Evolutionary conservation across 2,797 vertebrate genomes (phyloP).

Genomic region (Platalea minor): DNA sequence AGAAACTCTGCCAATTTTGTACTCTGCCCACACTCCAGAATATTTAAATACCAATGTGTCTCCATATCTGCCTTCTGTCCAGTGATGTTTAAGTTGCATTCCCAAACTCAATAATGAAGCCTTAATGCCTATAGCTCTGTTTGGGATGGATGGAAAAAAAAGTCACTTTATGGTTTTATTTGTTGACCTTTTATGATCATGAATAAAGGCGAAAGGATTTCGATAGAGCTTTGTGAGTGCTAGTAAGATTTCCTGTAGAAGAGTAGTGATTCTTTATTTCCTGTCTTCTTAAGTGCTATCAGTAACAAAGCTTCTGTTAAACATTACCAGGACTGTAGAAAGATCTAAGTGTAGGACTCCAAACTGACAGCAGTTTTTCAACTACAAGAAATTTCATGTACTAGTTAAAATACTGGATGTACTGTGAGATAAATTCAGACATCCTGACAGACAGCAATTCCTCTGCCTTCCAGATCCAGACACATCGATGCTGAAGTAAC

Average conservation of each 20-base stretch:
- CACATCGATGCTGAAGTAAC: background rate
- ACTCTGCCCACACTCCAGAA: background rate
- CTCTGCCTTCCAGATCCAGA: background rate
- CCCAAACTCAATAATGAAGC: background rate
- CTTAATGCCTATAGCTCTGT: background rate
- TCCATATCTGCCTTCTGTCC: background rate
- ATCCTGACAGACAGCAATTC: background rate
- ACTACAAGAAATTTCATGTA: background rate
- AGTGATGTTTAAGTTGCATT: background rate
- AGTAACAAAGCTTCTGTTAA: constrained; percentile 6
- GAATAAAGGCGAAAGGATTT: background rate
- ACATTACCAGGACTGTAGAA: background rate
- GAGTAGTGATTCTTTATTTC: background rate
- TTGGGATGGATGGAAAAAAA: background rate
- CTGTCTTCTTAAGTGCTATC: background rate
- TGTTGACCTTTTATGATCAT: background rate
- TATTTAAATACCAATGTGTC: background rate
- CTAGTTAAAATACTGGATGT: background rate
- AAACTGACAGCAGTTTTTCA: background rate
- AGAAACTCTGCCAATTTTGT: background rate
- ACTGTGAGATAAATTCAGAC: background rate
- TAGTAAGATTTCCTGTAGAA: background rate
- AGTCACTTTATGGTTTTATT: background rate
- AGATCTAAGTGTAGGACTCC: background rate
- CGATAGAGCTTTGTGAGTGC: background rate